These are phyloP conservation scores for Phataginus tricuspis DNA, from an alignment of 2,797 vertebrate species.

Conservation along the genomic window DNA sequence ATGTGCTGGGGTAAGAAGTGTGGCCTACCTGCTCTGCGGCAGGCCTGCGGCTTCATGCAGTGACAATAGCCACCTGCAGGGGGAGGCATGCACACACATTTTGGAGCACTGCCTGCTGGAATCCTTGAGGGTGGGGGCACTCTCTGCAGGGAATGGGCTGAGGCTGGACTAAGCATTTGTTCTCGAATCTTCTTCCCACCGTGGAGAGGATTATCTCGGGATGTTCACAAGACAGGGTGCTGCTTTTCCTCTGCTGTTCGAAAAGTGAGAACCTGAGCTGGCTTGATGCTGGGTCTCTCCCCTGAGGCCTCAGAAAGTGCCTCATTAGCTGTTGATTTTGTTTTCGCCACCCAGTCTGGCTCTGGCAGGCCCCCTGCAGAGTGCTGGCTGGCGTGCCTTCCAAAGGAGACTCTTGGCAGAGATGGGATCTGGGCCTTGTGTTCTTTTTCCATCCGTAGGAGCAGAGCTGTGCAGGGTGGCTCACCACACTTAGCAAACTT, in stretches of 20 bases:
- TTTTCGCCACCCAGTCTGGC: conserved; percentile 84
- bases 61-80: conserved; percentile 78
- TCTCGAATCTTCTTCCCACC: background rate
- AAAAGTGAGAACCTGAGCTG: background rate
- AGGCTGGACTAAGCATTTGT: background rate
- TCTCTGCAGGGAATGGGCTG: background rate
- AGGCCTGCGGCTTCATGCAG: background rate
- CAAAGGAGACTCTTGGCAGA: conserved; percentile 85
- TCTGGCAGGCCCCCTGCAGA: conserved; percentile 83
- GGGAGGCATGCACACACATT: conserved; percentile 82
- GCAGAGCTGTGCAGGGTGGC: conserved; percentile 76
- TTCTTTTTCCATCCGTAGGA: conserved; percentile 85
- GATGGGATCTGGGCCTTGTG: conserved; percentile 81
- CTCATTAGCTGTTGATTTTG: conserved; percentile 86
- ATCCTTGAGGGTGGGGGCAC: background rate
- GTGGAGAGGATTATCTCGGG: background rate
- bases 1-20: background rate
- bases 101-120: background rate
- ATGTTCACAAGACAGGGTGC: conserved; percentile 67
- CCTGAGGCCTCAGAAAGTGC: conserved; percentile 49
- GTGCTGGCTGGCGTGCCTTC: conserved; percentile 82
- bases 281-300: background rate
- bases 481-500: conserved; percentile 81
- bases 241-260: conserved; percentile 80
- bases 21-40: background rate